These are phyloP conservation scores for Chromoteleia sp. DNA, from an alignment of 2,888 invertebrate genomes.

Conservation along the genomic window DNA sequence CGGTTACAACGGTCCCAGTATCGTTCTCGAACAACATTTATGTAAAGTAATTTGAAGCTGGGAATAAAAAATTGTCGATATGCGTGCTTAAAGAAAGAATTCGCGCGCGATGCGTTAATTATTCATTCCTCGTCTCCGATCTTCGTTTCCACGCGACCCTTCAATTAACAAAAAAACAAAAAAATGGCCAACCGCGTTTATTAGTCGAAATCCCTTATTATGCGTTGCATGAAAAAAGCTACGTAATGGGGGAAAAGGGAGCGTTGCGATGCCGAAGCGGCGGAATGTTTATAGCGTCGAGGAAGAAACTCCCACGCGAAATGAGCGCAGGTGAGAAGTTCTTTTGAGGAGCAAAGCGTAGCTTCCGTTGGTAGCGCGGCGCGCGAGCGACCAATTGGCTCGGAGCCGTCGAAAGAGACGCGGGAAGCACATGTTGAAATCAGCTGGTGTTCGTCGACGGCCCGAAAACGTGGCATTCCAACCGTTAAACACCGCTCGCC, in stretches of 20 bases:
- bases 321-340: slow-evolving; percentile 61
- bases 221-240: too few species aligned
- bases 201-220: too few species aligned
- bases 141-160: too few species aligned
- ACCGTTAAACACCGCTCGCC: slow-evolving; percentile 79
- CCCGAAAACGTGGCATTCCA: slow-evolving; percentile 76
- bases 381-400: slow-evolving; percentile 36
- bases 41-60: too few species aligned
- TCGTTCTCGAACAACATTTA: too few species aligned
- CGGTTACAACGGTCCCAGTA: too few species aligned
- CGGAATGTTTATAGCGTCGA: slow-evolving; percentile 12
- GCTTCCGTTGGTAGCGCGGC: slow-evolving; percentile 56
- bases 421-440: slow-evolving; percentile 83
- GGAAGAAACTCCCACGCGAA: slow-evolving; percentile 53
- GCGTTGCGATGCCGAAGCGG: neutral
- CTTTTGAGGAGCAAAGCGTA: slow-evolving; percentile 45
- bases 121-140: too few species aligned
- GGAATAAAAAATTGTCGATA: too few species aligned
- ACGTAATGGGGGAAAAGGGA: neutral
- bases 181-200: too few species aligned
- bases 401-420: slow-evolving; percentile 73
- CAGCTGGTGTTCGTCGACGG: slow-evolving; percentile 81
- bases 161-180: too few species aligned
- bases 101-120: too few species aligned
- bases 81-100: too few species aligned